Base-by-base conservation (phyloP, 2,888 invertebrate genomes). In the Eulithis testata region DNA sequence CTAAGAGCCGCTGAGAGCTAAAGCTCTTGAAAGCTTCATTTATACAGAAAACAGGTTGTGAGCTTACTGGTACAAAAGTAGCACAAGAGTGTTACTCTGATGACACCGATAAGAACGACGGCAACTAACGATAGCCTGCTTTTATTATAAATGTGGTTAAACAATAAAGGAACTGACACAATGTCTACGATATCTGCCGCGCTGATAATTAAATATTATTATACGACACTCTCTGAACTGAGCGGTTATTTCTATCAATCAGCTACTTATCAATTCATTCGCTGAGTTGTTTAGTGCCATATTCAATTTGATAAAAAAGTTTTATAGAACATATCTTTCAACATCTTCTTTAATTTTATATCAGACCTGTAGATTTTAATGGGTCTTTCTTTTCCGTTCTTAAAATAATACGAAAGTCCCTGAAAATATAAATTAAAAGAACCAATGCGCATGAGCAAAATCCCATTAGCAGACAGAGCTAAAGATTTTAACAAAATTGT, bases 151-250 rank as follows among this genome's bases (percentile, higher is more conserved):
- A 31, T 55, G 5, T 11, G 73, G 63, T 65, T 44, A 65, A 72
- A 67, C 77, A 80, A 84, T 84, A 82, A 83, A 76, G 75, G 75
- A 70, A 79, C 80, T 81, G 84, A 81, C 86, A 80, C 78, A 77
- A 77, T 76, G 87, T 86, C 83, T 85, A 77, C 71, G 55, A 66
- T 74, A 70, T 74, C 76, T 69, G 69, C 65, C 63, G 51, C 54
- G 56, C 61, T 63, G 69, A 70, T 72, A 68, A 64, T 67, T 62
- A 66, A 60, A 64, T 63, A 64, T 49, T 47, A 47, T 14, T 49
- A 49, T 49, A 21, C 47, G 63, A 67, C 63, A 70, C 55, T 69
- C 65, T 70, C 57, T 61, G 58, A 59, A 66, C 67, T 40, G 59
- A 47, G 6, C 1, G 12, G 65, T 68, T 71, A 66, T 64, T 70